Conservation (phyloP, 1,140 invertebrate species). For the Melitaea cinxia region DNA sequence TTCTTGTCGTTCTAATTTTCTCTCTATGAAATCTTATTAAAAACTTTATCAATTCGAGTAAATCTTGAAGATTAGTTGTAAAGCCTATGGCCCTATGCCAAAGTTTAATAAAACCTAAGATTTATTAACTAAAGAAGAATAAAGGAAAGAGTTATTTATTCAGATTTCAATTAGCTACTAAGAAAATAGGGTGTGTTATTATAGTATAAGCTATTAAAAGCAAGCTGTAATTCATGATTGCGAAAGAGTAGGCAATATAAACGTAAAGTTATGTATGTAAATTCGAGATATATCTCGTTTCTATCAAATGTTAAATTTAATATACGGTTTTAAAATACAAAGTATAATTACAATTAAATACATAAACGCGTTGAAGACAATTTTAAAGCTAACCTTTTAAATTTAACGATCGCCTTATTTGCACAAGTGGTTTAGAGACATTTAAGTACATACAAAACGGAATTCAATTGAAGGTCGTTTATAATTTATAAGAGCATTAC, state of each 20-base stretch:
- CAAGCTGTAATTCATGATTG: too few species aligned
- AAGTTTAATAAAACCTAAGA: too few species aligned
- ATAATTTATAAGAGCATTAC: neutral
- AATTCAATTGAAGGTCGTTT: constrained; percentile 11
- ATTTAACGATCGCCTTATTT: constrained; percentile 18
- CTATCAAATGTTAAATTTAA: too few species aligned
- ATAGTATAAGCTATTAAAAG: too few species aligned
- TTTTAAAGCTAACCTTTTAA: constrained; percentile 11
- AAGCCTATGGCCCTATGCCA: too few species aligned
- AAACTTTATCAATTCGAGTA: neutral
- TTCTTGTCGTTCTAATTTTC: neutral
- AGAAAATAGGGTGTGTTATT: too few species aligned
- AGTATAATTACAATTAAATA: neutral
- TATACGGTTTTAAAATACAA: neutral
- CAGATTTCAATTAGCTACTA: too few species aligned
- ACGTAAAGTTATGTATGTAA: too few species aligned
- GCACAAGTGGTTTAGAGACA: constrained; percentile 16
- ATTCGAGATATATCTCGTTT: too few species aligned
- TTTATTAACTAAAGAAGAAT: too few species aligned
- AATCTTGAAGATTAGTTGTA: neutral
- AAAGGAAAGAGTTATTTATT: too few species aligned
- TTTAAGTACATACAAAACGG: constrained; percentile 11
- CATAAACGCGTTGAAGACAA: neutral
- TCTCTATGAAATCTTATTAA: neutral
- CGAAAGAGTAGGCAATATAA: too few species aligned